Evolutionary conservation across 2,888 invertebrate genomes (phyloP).

Genomic region (Melanargia galathea): DNA sequence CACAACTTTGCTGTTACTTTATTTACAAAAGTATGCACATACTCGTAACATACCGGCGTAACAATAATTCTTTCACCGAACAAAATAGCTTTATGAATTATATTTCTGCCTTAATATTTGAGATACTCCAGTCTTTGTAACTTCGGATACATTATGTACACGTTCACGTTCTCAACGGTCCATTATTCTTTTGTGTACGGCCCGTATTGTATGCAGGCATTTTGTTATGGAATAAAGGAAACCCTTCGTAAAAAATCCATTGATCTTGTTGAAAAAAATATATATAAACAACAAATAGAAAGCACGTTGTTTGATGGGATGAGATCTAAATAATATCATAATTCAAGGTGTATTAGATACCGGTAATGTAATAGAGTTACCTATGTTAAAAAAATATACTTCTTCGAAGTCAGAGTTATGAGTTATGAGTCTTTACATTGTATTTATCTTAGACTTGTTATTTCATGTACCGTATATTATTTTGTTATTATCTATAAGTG

Average conservation of each 20-base stretch:
- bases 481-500: too few relatives aligned
- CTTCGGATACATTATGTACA: slow-evolving; percentile 24
- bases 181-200: slow-evolving; percentile 29
- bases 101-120: slow-evolving; percentile 23
- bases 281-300: slow-evolving; percentile 12
- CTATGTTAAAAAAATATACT: neutral
- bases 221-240: slow-evolving; percentile 28
- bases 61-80: slow-evolving; percentile 20
- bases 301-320: slow-evolving; percentile 11
- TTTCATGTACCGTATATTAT: too few relatives aligned
- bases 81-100: slow-evolving; percentile 21
- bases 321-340: neutral
- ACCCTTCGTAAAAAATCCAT: slow-evolving; percentile 19
- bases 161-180: slow-evolving; percentile 23
- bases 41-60: neutral
- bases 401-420: too few relatives aligned
- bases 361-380: neutral
- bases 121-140: slow-evolving; percentile 29
- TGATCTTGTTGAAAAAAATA: slow-evolving; percentile 13
- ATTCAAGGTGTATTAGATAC: neutral
- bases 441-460: too few relatives aligned
- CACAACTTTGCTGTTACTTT: neutral
- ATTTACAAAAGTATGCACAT: neutral
- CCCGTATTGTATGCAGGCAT: slow-evolving; percentile 27
- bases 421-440: neutral